These are phyloP conservation scores for Eupelmus urozonus DNA, from an alignment of 2,888 invertebrate species.

Conservation along the genomic window DNA sequence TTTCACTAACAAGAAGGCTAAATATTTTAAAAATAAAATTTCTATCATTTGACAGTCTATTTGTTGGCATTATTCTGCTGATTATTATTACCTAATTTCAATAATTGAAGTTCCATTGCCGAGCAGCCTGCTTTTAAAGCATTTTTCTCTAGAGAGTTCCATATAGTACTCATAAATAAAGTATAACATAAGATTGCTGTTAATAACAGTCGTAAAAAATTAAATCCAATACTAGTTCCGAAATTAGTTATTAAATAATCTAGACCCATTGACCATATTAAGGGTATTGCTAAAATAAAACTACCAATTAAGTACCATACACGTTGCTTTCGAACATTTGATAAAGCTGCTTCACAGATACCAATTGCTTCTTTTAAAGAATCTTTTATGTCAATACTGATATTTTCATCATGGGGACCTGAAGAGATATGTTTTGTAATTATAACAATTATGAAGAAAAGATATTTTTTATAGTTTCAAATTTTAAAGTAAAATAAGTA, in stretches of 20 bases:
- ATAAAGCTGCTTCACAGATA: constrained; percentile 81
- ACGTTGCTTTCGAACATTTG: constrained; percentile 78
- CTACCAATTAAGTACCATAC: constrained; percentile 80
- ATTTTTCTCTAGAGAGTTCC: constrained; percentile 90
- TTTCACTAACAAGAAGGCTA: too few relatives aligned
- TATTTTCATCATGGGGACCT: constrained; percentile 61
- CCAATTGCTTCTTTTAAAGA: constrained; percentile 80
- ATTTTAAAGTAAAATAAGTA: background rate
- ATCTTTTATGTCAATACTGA: constrained; percentile 66
- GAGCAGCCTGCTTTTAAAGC: constrained; percentile 86
- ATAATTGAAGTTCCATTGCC: constrained; percentile 82
- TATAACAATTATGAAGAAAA: background rate
- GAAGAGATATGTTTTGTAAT: background rate
- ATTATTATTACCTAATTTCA: constrained; percentile 66
- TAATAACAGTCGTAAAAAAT: constrained; percentile 82
- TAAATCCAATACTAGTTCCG: constrained; percentile 77
- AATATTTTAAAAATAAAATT: too few relatives aligned
- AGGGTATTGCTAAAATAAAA: constrained; percentile 78
- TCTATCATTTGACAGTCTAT: too few relatives aligned
- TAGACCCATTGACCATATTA: constrained; percentile 71
- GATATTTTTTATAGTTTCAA: too few relatives aligned
- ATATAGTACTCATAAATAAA: constrained; percentile 87
- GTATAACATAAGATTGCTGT: constrained; percentile 84
- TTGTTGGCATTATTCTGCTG: constrained; percentile 49
- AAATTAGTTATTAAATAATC: constrained; percentile 67